These are phyloP conservation scores for Salticus scenicus DNA, from an alignment of 2,888 invertebrate species.

Conservation along the genomic window DNA sequence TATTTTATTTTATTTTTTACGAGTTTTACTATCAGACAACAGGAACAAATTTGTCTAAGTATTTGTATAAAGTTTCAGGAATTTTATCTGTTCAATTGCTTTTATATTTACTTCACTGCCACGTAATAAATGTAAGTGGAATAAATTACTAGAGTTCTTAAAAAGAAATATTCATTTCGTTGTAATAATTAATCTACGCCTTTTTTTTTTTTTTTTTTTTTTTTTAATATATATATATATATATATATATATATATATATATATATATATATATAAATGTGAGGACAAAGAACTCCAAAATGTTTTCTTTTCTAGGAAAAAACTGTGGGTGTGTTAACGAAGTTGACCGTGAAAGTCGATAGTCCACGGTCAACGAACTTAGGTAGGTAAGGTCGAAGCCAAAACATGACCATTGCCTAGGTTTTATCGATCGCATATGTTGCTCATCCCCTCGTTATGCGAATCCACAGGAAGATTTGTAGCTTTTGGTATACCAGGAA, in stretches of 20 bases:
- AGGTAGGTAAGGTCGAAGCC: slow-evolving; percentile 37
- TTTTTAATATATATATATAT: no score
- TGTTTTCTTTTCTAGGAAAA: not conserved
- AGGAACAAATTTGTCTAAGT: no score
- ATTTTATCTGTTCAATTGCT: no score
- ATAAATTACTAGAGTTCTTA: not conserved
- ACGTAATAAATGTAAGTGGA: not conserved
- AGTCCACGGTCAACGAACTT: slow-evolving; percentile 53
- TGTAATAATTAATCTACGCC: no score
- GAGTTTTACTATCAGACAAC: no score
- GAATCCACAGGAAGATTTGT: not conserved
- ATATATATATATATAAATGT: no score
- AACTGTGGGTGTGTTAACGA: slow-evolving; percentile 1
- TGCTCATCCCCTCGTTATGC: not conserved
- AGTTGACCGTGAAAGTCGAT: slow-evolving; percentile 6
- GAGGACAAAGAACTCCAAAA: slow-evolving; percentile 4
- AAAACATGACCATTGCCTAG: slow-evolving; percentile 50
- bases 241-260: no score
- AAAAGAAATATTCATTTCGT: no score
- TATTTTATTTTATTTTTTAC: no score
- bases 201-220: no score
- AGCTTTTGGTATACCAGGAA: not conserved
- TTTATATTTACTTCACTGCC: not conserved
- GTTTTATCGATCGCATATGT: slow-evolving; percentile 51
- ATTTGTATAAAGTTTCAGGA: no score